Percentiles rank a stretch among this genome's conserved stretches.
Conservation (phyloP, 2,888 invertebrate genomes). For the Drosophila rellima region DNA sequence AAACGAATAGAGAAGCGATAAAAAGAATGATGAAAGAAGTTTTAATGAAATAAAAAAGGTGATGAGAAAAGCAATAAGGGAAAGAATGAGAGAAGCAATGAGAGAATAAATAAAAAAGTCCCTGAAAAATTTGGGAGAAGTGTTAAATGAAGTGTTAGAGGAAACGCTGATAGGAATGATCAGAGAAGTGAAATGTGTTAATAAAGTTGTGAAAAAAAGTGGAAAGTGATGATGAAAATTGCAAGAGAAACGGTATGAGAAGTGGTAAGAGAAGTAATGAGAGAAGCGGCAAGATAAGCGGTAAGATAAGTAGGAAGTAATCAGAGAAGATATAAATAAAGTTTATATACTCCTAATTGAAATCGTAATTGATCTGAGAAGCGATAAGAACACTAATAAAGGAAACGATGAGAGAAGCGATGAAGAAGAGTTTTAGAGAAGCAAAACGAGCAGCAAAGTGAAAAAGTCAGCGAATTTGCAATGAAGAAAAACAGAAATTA, state of each 20-base stretch:
- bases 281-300: background rate
- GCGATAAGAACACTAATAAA: too few species aligned
- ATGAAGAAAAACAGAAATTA: too few species aligned
- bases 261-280: background rate
- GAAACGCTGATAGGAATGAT: too few species aligned
- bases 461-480: background rate
- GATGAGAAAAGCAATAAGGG: background rate
- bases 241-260: background rate
- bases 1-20: background rate
- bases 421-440: background rate
- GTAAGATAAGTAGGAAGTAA: background rate
- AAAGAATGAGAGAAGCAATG: background rate
- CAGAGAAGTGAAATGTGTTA: too few species aligned
- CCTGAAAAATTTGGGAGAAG: background rate
- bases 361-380: too few species aligned
- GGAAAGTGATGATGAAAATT: background rate
- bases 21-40: background rate
- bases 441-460: background rate
- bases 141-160: too few species aligned
- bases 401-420: background rate
- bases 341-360: too few species aligned
- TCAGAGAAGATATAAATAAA: background rate
- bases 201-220: too few species aligned
- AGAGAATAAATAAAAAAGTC: background rate
- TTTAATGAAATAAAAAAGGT: background rate